Evolutionary conservation across 2,113 vertebrate genomes (phyloP).

Genomic region (Spea multiplicata): DNA sequence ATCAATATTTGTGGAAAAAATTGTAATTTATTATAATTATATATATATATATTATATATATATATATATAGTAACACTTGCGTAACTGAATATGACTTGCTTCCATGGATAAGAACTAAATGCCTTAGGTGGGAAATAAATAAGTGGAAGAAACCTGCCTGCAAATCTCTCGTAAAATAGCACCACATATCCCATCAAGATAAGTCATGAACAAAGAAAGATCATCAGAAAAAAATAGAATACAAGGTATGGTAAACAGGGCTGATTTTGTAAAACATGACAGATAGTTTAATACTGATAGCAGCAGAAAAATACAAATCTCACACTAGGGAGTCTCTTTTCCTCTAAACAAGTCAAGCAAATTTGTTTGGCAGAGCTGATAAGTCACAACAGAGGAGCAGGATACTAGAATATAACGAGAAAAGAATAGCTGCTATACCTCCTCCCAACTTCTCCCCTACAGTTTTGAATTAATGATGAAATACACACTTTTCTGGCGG

Average conservation of each 20-base stretch:
- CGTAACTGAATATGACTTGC: too few species aligned
- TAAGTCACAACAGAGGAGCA: constrained; percentile 54
- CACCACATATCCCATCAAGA: constrained; percentile 12
- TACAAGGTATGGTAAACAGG: constrained; percentile 33
- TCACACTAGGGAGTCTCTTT: constrained; percentile 46
- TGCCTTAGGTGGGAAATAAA: too few species aligned
- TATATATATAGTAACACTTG: too few species aligned
- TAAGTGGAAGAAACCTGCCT: not conserved
- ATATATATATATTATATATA: too few species aligned
- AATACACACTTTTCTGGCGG: constrained; percentile 11
- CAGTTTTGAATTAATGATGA: constrained; percentile 27
- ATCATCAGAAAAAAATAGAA: constrained; percentile 47
- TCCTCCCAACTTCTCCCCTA: constrained; percentile 16
- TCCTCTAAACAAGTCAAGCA: constrained; percentile 53
- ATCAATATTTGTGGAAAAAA: too few species aligned
- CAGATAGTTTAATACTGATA: constrained; percentile 47
- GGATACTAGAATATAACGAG: constrained; percentile 39
- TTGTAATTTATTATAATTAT: too few species aligned
- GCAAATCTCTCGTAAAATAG: not conserved
- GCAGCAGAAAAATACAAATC: constrained; percentile 43
- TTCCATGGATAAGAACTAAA: too few species aligned
- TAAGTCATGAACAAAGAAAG: constrained; percentile 52
- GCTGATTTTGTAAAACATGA: constrained; percentile 53
- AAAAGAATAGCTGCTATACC: constrained; percentile 19
- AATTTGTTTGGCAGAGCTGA: constrained; percentile 51